These are phyloP conservation scores for Labeo catla DNA, from an alignment of 2,113 vertebrate genomes.

Conservation along the genomic window DNA sequence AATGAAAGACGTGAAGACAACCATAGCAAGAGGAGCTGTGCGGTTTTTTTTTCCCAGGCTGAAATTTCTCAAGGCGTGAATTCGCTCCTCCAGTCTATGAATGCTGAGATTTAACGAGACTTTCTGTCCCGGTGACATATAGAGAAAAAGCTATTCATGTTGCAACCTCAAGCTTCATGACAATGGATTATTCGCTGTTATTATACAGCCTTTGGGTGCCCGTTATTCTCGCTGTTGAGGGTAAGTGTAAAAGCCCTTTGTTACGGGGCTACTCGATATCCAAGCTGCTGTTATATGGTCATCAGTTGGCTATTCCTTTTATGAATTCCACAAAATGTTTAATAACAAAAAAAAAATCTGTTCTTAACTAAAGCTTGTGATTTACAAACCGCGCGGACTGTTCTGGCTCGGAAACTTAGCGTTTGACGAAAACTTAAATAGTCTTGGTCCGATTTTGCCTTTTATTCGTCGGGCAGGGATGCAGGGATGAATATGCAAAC, in stretches of 20 bases:
- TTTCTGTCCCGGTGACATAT: constrained; percentile 62
- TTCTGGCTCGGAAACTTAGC: constrained; percentile 15
- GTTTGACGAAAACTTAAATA: constrained; percentile 16
- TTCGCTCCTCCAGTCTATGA: background rate
- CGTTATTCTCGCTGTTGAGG: constrained; percentile 78
- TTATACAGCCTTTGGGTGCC: constrained; percentile 78
- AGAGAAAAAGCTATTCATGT: constrained; percentile 74
- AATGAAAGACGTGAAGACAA: constrained; percentile 14
- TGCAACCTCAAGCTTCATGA: constrained; percentile 75
- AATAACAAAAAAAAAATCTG: background rate
- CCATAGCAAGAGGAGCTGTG: background rate
- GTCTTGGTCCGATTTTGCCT: background rate
- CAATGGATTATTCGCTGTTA: constrained; percentile 83
- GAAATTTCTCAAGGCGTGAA: constrained; percentile 30
- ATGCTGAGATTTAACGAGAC: constrained; percentile 45
- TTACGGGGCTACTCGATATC: constrained; percentile 14
- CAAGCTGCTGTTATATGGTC: background rate
- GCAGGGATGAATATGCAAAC: background rate
- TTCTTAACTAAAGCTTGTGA: background rate
- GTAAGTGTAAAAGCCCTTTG: constrained; percentile 63
- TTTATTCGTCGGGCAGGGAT: background rate
- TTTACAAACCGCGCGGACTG: background rate
- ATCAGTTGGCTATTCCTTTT: background rate
- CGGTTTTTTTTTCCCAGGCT: background rate
- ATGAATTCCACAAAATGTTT: background rate